A percentile compares a stretch with the other conserved stretches of the same genome.
phyloP scores from a whole-genome alignment of 2,113 vertebrate species.

The Ictalurus punctatus region DNA sequence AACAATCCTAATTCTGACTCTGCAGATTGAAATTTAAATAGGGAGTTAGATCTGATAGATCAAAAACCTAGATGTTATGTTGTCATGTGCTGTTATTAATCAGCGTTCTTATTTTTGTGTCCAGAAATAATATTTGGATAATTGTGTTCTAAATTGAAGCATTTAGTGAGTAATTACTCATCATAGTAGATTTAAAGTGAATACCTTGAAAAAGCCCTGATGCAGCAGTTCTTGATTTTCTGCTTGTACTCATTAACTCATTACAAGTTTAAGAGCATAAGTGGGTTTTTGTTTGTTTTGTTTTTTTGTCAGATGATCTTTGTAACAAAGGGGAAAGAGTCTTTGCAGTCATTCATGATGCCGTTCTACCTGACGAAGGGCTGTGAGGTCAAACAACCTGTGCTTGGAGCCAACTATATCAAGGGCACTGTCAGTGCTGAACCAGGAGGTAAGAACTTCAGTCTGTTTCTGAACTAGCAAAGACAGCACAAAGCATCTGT shows the following conservation, averaged over 20 bases:
- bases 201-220: neutral
- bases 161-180: neutral
- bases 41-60: neutral
- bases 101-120: neutral
- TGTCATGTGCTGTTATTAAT: neutral
- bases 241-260: neutral
- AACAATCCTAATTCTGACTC: neutral
- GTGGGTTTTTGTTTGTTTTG: neutral
- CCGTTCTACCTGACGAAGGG: slow-evolving; percentile 96
- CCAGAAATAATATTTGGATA: too few species aligned
- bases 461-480: neutral
- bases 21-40: neutral
- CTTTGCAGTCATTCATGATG: slow-evolving; percentile 95
- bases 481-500: neutral
- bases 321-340: slow-evolving; percentile 86
- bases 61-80: neutral
- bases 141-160: neutral
- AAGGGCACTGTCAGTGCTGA: slow-evolving; percentile 87
- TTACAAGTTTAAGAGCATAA: too few species aligned
- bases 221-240: neutral
- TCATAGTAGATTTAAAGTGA: neutral
- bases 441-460: slow-evolving; percentile 77
- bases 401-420: slow-evolving; percentile 95
- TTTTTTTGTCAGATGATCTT: slow-evolving; percentile 85
- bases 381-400: slow-evolving; percentile 95